These are phyloP conservation scores for Trachymyrmex septentrionalis DNA, from an alignment of 1,140 invertebrate genomes.

Conservation along the genomic window DNA sequence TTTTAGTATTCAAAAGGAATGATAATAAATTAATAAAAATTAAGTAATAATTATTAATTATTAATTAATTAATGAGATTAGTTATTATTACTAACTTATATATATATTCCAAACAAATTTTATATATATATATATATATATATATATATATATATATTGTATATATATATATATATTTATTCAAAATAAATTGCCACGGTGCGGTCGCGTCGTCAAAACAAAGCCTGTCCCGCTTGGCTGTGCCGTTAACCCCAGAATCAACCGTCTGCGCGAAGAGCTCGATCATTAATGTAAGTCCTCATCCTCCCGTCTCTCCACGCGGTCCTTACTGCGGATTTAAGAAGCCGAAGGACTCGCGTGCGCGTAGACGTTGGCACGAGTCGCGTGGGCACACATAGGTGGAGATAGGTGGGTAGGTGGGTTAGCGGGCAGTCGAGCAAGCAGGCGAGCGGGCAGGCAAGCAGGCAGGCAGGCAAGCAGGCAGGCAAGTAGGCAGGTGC, in stretches of 20 bases:
- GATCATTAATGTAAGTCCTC: conserved; percentile 17
- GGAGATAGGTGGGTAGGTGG: conserved; percentile 60
- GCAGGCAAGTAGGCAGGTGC: conserved; percentile 82
- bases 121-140: background rate
- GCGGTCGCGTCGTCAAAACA: background rate
- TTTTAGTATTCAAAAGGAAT: too few relatives aligned
- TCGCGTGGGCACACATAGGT: conserved; percentile 44
- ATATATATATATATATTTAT: background rate
- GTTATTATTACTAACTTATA: background rate
- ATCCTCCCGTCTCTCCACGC: background rate
- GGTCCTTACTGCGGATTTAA: conserved; percentile 25
- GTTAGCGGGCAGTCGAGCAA: conserved; percentile 63
- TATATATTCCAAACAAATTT: background rate
- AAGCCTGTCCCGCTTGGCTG: background rate
- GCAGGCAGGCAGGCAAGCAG: conserved; percentile 64
- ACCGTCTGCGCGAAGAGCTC: conserved; percentile 18
- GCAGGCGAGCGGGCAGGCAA: conserved; percentile 47
- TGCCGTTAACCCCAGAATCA: conserved; percentile 16
- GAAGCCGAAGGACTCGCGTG: conserved; percentile 56
- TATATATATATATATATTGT: background rate
- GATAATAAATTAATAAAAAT: too few relatives aligned
- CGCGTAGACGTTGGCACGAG: conserved; percentile 38
- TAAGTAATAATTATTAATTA: too few relatives aligned
- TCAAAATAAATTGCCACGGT: conserved; percentile 2
- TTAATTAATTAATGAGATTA: too few relatives aligned